Conservation (phyloP, 2,797 vertebrate species). For the Tympanoctomys barrerae region DNA sequence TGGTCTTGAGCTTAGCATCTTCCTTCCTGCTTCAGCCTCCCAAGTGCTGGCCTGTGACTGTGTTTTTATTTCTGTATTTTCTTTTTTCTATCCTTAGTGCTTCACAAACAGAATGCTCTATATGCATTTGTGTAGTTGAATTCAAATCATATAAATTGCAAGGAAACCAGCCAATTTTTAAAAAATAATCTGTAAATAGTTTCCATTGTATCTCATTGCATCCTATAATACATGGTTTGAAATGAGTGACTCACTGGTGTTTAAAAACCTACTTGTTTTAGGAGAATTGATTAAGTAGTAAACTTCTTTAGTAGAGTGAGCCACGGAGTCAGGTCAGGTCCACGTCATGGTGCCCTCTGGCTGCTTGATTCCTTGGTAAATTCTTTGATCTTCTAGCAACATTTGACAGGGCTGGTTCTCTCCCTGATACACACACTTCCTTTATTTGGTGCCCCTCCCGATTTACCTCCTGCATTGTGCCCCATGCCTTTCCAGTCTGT, state of each 20-base stretch:
- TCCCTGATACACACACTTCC: not conserved
- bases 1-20: not conserved
- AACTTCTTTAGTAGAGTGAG: conserved; percentile 50
- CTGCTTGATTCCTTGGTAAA: not conserved
- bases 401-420: not conserved
- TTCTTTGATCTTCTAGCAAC: conserved; percentile 12
- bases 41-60: not conserved
- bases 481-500: not conserved
- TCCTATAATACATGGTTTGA: conserved; percentile 58
- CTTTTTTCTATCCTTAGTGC: not conserved
- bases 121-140: conserved; percentile 40
- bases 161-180: conserved; percentile 20
- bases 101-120: not conserved
- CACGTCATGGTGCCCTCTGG: not conserved
- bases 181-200: conserved; percentile 9
- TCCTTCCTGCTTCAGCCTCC: not conserved
- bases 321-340: not conserved
- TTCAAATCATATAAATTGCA: conserved; percentile 44
- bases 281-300: conserved; percentile 44
- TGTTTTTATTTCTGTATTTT: not conserved
- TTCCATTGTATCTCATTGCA: conserved; percentile 51
- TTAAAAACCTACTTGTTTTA: conserved; percentile 62
- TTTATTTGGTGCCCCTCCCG: not conserved
- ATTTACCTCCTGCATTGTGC: not conserved
- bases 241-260: conserved; percentile 49